Percentiles rank a stretch among this genome's conserved stretches.
Evolutionary conservation across 2,797 vertebrate genomes (phyloP).

Genomic region (Esox lucius): DNA sequence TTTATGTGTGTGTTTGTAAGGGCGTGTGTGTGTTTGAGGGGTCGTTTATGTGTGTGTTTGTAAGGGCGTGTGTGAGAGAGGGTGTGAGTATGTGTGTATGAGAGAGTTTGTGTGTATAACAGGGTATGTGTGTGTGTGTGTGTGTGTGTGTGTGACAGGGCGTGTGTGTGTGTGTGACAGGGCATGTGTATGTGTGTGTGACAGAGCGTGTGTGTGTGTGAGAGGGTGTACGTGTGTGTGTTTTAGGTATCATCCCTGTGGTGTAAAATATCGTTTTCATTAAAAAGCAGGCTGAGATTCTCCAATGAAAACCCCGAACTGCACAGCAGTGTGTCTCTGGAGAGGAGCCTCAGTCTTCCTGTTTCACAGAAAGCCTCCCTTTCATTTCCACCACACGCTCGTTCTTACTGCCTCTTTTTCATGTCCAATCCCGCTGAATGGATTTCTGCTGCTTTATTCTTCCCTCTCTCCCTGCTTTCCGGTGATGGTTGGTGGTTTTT

Average conservation of each 20-base stretch:
- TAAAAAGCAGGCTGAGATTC: conserved; percentile 46
- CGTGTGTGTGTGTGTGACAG: neutral
- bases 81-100: neutral
- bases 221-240: neutral
- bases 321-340: conserved; percentile 34
- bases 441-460: conserved; percentile 14
- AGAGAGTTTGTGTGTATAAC: neutral
- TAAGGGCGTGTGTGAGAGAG: neutral
- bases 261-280: conserved; percentile 56
- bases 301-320: conserved; percentile 45
- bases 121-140: neutral
- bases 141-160: neutral
- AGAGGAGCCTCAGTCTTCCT: conserved; percentile 20
- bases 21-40: neutral
- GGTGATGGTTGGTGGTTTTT: conserved; percentile 2
- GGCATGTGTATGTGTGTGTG: neutral
- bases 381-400: conserved; percentile 5
- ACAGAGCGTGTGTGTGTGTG: neutral
- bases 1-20: conserved; percentile 5
- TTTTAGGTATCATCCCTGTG: conserved; percentile 26
- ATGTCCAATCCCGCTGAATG: conserved; percentile 11
- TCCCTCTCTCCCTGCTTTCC: neutral
- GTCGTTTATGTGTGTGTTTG: neutral
- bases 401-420: conserved; percentile 3
- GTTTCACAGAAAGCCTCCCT: conserved; percentile 9